Percentiles rank a stretch among this genome's conserved stretches.
Conservation (phyloP, 1,140 invertebrate species). For the Pomacea maculata region DNA sequence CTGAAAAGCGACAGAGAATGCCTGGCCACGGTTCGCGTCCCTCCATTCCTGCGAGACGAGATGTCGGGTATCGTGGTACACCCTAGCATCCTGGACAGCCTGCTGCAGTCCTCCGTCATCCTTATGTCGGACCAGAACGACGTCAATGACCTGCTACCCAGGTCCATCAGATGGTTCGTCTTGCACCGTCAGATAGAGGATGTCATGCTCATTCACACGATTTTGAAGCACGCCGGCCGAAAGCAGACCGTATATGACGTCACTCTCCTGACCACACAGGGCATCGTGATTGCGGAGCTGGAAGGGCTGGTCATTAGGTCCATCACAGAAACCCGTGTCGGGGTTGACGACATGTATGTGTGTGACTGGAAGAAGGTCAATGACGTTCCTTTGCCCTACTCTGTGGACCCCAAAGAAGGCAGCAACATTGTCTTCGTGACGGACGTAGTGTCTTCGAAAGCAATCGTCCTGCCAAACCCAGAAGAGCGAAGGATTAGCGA, state of each 20-base stretch:
- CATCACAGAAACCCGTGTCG: conserved; percentile 15
- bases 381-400: conserved; percentile 1
- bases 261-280: conserved; percentile 33
- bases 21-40: conserved; percentile 33
- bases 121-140: conserved; percentile 24
- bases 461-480: background rate
- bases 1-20: conserved; percentile 35
- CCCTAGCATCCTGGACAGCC: conserved; percentile 42
- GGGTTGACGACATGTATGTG: conserved; percentile 24
- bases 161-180: conserved; percentile 15
- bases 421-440: conserved; percentile 16
- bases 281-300: conserved; percentile 40
- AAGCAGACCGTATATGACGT: conserved; percentile 34
- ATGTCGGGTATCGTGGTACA: conserved; percentile 37
- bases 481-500: background rate
- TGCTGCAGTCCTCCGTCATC: conserved; percentile 41
- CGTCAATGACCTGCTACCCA: conserved; percentile 24
- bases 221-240: conserved; percentile 14
- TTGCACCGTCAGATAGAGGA: conserved; percentile 23
- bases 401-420: background rate
- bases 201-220: conserved; percentile 31
- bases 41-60: conserved; percentile 33
- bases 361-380: conserved; percentile 14
- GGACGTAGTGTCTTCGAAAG: background rate
- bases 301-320: conserved; percentile 26